A percentile compares a stretch with the other conserved stretches of the same genome.
Evolutionary conservation across 1,140 invertebrate genomes (phyloP).

Genomic region (Drosophila yakuba): DNA sequence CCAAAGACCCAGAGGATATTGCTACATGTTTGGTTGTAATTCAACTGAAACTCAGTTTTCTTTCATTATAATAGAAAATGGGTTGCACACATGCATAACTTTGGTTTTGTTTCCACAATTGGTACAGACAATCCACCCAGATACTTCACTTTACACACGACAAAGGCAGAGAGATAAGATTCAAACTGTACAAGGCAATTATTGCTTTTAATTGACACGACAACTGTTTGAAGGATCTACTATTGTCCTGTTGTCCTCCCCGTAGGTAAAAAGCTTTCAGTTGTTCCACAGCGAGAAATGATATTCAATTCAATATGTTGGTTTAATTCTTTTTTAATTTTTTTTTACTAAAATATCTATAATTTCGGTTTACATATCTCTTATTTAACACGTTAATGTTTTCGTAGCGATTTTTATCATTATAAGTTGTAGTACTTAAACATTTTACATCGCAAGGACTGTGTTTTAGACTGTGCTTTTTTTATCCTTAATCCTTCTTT

Average conservation of each 20-base stretch:
- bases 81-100: conserved; percentile 27
- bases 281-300: not conserved
- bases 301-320: not conserved
- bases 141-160: conserved; percentile 8
- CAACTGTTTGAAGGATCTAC: conserved; percentile 47
- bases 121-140: not conserved
- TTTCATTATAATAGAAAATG: conserved; percentile 45
- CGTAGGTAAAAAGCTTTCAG: conserved; percentile 4
- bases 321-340: not conserved
- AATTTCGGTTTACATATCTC: no score
- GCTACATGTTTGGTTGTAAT: conserved; percentile 57
- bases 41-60: conserved; percentile 35
- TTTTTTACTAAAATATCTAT: no score
- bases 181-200: conserved; percentile 29
- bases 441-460: not conserved
- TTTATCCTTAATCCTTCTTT: not conserved
- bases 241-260: conserved; percentile 29
- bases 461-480: not conserved
- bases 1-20: conserved; percentile 42
- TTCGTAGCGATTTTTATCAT: no score
- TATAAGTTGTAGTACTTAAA: no score
- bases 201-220: conserved; percentile 64
- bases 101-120: conserved; percentile 13
- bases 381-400: no score
- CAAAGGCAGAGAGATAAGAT: conserved; percentile 5